Conservation (phyloP, 1,140 invertebrate species). For the Leptinotarsa defecta region DNA sequence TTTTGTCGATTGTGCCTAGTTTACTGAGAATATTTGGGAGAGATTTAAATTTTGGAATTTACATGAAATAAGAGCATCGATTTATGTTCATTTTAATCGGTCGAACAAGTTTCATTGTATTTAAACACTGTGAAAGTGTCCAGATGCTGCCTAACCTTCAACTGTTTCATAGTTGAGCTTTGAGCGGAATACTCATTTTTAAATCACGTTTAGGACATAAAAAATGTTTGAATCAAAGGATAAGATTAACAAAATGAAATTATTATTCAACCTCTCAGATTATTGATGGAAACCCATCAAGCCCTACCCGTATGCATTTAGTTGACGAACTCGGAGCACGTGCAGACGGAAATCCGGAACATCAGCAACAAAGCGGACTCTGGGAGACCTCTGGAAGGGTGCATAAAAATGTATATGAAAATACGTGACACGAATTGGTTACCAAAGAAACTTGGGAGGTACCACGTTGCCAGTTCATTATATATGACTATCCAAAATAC, state of each 20-base stretch:
- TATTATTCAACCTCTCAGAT: not conserved
- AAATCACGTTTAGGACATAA: no score
- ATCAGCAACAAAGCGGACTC: constrained; percentile 15
- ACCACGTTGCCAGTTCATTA: not conserved
- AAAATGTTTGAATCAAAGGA: not conserved
- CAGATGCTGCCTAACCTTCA: no score
- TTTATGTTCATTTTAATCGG: no score
- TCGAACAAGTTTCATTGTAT: no score
- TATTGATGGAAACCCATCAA: not conserved
- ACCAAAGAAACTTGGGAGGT: not conserved
- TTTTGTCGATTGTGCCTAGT: no score
- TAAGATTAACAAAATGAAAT: not conserved
- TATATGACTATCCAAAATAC: not conserved
- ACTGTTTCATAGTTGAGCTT: no score
- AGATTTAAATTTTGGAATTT: no score
- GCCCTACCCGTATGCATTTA: not conserved
- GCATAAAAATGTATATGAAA: constrained; percentile 14
- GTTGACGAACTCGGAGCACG: constrained; percentile 10
- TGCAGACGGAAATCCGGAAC: constrained; percentile 15
- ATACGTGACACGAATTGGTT: not conserved
- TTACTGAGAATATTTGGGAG: no score
- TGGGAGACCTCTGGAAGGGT: constrained; percentile 11
- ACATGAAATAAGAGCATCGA: no score
- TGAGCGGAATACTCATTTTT: no score
- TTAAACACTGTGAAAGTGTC: no score